Evolutionary conservation across 2,888 invertebrate species (phyloP).

Genomic region (Fragum sueziense): DNA sequence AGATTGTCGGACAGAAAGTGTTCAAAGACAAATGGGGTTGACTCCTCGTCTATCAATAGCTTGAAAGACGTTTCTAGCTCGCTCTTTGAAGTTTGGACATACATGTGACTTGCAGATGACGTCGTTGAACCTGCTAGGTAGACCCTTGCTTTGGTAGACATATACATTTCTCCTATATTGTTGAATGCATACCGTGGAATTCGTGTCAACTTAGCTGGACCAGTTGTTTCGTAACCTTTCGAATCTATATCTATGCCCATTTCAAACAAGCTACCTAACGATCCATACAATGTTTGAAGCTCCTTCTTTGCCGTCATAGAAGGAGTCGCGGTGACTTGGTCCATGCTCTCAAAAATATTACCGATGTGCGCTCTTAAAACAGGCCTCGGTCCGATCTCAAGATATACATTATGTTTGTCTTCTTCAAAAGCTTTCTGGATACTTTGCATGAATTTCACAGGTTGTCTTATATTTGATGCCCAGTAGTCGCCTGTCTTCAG

Average conservation of each 20-base stretch:
- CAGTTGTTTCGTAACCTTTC: neutral
- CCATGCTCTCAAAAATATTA: neutral
- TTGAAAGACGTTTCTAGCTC: neutral
- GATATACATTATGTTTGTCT: conserved; percentile 53
- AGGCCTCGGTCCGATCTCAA: conserved; percentile 72
- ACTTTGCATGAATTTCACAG: conserved; percentile 64
- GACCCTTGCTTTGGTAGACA: conserved; percentile 30
- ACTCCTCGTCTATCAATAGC: conserved; percentile 29
- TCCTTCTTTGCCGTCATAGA: conserved; percentile 20
- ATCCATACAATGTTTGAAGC: neutral
- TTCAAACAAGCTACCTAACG: conserved; percentile 5
- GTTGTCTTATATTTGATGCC: conserved; percentile 66
- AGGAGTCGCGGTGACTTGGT: neutral
- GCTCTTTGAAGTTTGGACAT: neutral
- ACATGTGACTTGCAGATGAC: conserved; percentile 16
- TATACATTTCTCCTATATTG: conserved; percentile 29
- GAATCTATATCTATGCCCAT: conserved; percentile 20
- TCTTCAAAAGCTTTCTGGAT: conserved; percentile 38
- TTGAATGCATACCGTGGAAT: conserved; percentile 64
- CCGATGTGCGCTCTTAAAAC: conserved; percentile 33
- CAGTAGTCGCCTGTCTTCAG: conserved; percentile 65
- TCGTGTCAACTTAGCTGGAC: conserved; percentile 1
- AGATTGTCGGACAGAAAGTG: conserved; percentile 45
- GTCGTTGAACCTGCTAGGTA: conserved; percentile 23
- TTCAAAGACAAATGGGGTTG: conserved; percentile 56